Evolutionary conservation across 2,797 vertebrate genomes (phyloP).

Genomic region (Semotilus atromaculatus): DNA sequence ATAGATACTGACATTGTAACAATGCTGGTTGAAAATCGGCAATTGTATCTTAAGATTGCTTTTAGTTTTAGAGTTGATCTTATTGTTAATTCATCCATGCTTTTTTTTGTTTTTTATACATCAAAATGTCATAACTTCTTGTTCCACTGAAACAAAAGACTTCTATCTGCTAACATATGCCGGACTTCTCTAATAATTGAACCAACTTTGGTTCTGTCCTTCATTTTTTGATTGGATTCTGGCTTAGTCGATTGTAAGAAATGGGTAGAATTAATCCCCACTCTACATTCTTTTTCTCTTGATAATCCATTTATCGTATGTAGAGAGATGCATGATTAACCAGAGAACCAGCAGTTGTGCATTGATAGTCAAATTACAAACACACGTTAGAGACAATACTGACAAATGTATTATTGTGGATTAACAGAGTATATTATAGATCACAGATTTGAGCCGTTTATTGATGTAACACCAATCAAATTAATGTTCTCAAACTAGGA

Average conservation of each 20-base stretch:
- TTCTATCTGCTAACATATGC: not conserved
- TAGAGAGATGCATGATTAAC: constrained; percentile 33
- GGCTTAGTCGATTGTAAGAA: no score
- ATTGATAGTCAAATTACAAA: constrained; percentile 17
- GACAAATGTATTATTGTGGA: not conserved
- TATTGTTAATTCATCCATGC: not conserved
- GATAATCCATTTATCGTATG: not conserved
- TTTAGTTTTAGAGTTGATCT: not conserved
- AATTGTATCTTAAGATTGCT: not conserved
- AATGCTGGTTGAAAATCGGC: no score
- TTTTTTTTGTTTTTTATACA: not conserved
- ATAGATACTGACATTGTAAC: no score
- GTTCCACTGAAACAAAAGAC: not conserved
- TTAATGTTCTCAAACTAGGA: not conserved
- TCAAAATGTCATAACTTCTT: not conserved
- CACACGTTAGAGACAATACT: constrained; percentile 9
- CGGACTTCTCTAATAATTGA: not conserved
- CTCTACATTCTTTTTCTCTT: not conserved
- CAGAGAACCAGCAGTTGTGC: constrained; percentile 49
- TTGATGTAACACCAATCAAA: not conserved
- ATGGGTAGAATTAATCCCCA: no score
- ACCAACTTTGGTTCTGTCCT: no score
- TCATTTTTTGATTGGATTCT: no score
- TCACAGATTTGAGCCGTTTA: not conserved
- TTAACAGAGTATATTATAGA: not conserved